Base-by-base conservation (phyloP, 1,140 invertebrate genomes). In the Hypothenemus hampei region DNA sequence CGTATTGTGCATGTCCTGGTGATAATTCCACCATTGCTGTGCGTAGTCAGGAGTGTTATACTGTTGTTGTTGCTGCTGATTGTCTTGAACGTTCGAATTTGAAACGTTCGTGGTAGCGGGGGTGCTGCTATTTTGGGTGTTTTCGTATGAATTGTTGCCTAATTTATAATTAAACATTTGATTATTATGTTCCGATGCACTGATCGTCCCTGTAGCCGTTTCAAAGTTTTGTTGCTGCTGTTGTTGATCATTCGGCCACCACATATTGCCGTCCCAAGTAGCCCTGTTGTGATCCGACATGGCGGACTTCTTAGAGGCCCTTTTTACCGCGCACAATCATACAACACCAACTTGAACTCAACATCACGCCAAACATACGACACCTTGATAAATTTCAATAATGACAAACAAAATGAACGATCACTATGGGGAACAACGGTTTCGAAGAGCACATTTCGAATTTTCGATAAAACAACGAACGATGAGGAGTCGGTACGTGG, bases 121-220 rank as follows among this genome's bases (percentile, higher is more conserved):
- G 67, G 82, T 84, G n/a, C n/a, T n/a, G n/a, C n/a, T n/a, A n/a
- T n/a, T n/a, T n/a, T n/a, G n/a, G n/a, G n/a, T n/a, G n/a, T n/a
- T n/a, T n/a, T n/a, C n/a, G n/a, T n/a, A n/a, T n/a, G n/a, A n/a
- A n/a, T n/a, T n/a, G 67, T 82, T 83, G 68, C 85, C 83, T 85
- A 89, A 87, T 78, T 89, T 89, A 74, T 89, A 89, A 54, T 83
- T 82, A 69, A 87, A 87, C 57, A 88, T 76, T 69, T 88, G 86
- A 68, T 87, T 85, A n/a, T 72, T 72, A 52, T 76, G 74, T 58
- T 57, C 47, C 7, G 63, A 57, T 22, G 58, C 40, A 58, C 57
- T 56, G 19, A 48, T 66, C n/a, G n/a, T n/a, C n/a, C n/a, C n/a
- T n/a, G n/a, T n/a, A 66, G 73, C 52, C 13, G 72, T 72, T 26